Evolutionary conservation across 2,888 invertebrate species (phyloP).

Genomic region (Dioctria linearis): DNA sequence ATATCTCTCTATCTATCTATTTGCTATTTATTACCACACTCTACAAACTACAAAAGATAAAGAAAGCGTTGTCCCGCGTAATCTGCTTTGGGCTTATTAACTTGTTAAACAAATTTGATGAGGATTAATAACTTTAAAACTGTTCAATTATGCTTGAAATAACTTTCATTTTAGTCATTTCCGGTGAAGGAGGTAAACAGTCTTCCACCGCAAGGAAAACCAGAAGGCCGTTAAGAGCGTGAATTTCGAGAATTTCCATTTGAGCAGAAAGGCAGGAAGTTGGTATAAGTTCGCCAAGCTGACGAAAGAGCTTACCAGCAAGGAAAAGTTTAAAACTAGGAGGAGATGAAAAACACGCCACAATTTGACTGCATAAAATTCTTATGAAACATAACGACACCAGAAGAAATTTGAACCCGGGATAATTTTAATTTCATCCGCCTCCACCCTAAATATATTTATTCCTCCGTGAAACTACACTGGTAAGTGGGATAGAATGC

Average conservation of each 20-base stretch:
- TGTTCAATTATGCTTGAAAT: conserved; percentile 47
- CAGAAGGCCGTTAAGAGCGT: background rate
- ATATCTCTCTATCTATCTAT: conserved; percentile 23
- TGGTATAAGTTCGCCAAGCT: background rate
- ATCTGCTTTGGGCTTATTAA: conserved; percentile 27
- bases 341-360: conserved; percentile 12
- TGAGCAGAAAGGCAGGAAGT: background rate
- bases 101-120: conserved; percentile 35
- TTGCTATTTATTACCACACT: conserved; percentile 39
- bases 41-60: background rate
- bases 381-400: conserved; percentile 47
- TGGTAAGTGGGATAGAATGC: background rate
- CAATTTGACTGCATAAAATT: conserved; percentile 41
- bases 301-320: background rate
- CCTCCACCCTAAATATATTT: background rate
- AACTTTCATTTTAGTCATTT: conserved; percentile 43
- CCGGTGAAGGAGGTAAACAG: conserved; percentile 25
- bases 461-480: background rate
- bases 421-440: conserved; percentile 38
- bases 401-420: conserved; percentile 37
- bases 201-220: background rate
- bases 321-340: background rate
- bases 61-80: background rate
- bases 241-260: background rate
- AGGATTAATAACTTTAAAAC: conserved; percentile 49